Evolutionary conservation across 2,113 vertebrate genomes (phyloP), one percentile per base, ranked within the genome.

Genomic region (Maccullochella peelii): DNA sequence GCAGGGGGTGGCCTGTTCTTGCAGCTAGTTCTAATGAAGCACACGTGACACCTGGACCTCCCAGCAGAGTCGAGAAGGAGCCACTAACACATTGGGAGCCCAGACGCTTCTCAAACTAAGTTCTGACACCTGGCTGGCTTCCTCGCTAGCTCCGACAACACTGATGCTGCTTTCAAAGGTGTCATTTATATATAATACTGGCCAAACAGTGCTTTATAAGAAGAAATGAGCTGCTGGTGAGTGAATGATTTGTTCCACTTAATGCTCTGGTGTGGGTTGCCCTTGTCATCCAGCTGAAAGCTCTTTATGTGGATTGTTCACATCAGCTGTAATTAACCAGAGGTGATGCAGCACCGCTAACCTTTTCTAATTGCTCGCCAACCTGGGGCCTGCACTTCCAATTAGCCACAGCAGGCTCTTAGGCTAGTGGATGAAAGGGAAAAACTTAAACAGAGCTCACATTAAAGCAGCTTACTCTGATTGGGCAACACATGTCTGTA

Each of bases 361-460:
- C 93, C 93, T 93, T 88, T 85, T 83, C 91, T 92, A 93, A 93
- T 86, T 91, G 89, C 89, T 84, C 79, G 44, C 77, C 71, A 84
- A 81, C 54, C 79, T 44, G 49, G 66, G 80, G 76, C 83, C 87
- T 88, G 88, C 20, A 57, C 87, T 36, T 74, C 81, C 93, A 91
- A 95, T 95, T 94, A 95, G 68, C 76, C 58, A 33, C 84, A 79
- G 42, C 77, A 54, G 59, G 61, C 71, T 76, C 66, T 72, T 69
- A 54, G 59, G 79, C 66, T 77, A 36, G 63, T 23, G 42, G 80
- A 90, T 83, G 72, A 83, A 77, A 87, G 72, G 36, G 30, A 16
- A 62, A 63, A 73, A 82, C 50, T 62, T 73, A 21, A 82, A 76
- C 36, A 36, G 68, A 73, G 18, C 57, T 83, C 59, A 59, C 49